Evolutionary conservation across 2,888 invertebrate species (phyloP).

Genomic region (Dicyrtoma fusca): DNA sequence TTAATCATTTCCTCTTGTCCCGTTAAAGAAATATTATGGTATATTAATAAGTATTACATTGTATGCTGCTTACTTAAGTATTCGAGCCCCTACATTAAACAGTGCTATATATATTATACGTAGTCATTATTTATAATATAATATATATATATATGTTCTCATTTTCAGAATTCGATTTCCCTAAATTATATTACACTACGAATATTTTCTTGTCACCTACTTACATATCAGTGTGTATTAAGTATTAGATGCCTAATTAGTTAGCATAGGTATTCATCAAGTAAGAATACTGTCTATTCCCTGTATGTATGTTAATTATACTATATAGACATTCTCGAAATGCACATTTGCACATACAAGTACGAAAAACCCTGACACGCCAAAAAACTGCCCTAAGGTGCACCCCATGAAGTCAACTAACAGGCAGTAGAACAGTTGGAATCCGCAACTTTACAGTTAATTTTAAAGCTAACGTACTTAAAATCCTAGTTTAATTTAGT

Average conservation of each 20-base stretch:
- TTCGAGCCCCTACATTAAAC: background rate
- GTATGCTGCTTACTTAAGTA: background rate
- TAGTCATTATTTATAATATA: conserved; percentile 1
- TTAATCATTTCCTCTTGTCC: conserved; percentile 28
- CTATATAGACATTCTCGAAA: no score
- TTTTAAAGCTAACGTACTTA: background rate
- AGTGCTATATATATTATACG: background rate
- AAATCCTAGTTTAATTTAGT: background rate
- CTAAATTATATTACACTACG: no score
- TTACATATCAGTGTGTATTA: conserved; percentile 5
- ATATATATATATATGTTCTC: background rate
- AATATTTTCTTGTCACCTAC: background rate
- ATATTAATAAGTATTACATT: conserved; percentile 9
- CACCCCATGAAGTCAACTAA: background rate
- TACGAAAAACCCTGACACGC: conserved; percentile 15
- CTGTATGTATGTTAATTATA: no score
- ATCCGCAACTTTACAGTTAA: no score
- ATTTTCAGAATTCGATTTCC: no score
- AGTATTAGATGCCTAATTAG: no score
- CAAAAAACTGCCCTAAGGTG: background rate
- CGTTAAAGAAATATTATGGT: conserved; percentile 3
- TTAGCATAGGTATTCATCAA: no score
- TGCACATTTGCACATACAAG: background rate
- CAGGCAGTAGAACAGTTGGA: no score
- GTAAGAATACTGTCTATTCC: no score